Conservation (phyloP, 1,140 invertebrate species). For the Zelostemma sp. region DNA sequence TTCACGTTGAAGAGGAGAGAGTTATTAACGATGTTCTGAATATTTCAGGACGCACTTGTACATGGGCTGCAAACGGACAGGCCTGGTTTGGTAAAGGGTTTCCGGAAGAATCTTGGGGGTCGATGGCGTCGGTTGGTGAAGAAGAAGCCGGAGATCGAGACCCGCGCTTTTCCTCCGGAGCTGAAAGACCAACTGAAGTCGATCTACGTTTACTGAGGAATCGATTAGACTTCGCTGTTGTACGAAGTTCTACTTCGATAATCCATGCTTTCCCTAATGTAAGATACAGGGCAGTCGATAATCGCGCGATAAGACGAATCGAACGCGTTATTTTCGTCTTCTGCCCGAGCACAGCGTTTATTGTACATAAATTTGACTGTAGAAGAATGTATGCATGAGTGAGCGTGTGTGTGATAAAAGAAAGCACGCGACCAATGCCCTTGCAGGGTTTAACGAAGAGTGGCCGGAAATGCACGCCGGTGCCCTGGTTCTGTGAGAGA, state of each 20-base stretch:
- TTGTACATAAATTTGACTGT: no score
- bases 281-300: conserved; percentile 36
- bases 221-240: conserved; percentile 34
- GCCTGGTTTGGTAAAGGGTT: conserved; percentile 80
- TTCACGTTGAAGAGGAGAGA: no score
- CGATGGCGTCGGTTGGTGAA: conserved; percentile 85
- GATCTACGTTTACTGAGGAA: conserved; percentile 86
- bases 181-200: conserved; percentile 88
- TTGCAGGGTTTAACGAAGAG: no score
- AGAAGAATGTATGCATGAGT: conserved; percentile 16
- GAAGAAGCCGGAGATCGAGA: conserved; percentile 82
- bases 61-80: conserved; percentile 79
- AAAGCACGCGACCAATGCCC: no score
- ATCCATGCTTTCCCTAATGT: conserved; percentile 56
- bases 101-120: conserved; percentile 85
- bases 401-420: conserved; percentile 24
- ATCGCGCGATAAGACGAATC: conserved; percentile 7
- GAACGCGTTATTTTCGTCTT: no score
- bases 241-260: conserved; percentile 49
- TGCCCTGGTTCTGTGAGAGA: no score
- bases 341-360: no score
- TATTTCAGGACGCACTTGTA: conserved; percentile 81
- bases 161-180: conserved; percentile 87
- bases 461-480: no score
- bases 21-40: no score